Evolutionary conservation across 2,797 vertebrate genomes (phyloP).

Genomic region (Rhinophrynus dorsalis): DNA sequence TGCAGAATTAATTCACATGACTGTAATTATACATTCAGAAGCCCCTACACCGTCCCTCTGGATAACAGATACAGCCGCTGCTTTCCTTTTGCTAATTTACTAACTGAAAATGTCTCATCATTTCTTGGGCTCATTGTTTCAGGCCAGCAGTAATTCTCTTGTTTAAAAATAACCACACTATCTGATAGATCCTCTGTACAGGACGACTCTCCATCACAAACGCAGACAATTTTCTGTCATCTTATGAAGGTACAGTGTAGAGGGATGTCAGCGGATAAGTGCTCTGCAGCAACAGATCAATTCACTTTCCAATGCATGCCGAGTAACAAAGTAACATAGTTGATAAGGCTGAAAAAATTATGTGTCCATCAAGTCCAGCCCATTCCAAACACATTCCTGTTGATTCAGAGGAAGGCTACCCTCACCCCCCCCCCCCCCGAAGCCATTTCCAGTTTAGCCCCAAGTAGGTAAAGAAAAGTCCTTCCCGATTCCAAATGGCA

Average conservation of each 20-base stretch:
- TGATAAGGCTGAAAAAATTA: too few species aligned
- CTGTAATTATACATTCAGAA: conserved; percentile 49
- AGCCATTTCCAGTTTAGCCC: too few species aligned
- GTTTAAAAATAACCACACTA: conserved; percentile 53
- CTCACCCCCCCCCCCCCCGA: too few species aligned
- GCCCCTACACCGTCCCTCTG: conserved; percentile 43
- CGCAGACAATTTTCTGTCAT: background rate
- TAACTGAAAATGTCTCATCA: conserved; percentile 53
- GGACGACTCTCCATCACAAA: conserved; percentile 20
- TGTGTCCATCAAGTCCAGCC: too few species aligned
- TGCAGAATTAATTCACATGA: conserved; percentile 43
- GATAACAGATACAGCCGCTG: conserved; percentile 54
- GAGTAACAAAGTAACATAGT: too few species aligned
- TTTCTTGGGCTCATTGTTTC: conserved; percentile 48
- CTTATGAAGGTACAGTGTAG: background rate
- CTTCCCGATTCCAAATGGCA: too few species aligned
- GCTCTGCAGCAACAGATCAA: background rate
- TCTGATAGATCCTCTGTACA: conserved; percentile 42
- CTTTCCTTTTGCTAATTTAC: conserved; percentile 60
- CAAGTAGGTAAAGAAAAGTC: too few species aligned
- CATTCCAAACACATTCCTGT: too few species aligned
- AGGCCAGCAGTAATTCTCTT: conserved; percentile 54
- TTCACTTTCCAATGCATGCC: background rate
- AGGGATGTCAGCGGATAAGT: background rate
- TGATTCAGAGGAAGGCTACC: too few species aligned